phyloP scores from a whole-genome alignment of 2,888 invertebrate genomes.

The Athetis lepigone region DNA sequence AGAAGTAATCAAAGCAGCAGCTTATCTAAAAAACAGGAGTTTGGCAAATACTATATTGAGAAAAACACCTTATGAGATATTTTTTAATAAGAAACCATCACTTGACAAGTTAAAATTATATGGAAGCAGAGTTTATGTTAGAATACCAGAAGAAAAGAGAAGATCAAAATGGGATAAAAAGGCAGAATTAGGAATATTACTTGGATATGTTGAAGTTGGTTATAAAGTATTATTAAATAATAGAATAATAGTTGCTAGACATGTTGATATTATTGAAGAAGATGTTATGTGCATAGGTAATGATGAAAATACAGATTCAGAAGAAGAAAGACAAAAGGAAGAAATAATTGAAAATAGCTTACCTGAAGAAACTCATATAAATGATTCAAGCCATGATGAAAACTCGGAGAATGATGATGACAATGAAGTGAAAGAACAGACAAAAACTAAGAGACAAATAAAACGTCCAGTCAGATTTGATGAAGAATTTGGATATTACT shows the following conservation, averaged over 20 bases:
- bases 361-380: too few relatives aligned
- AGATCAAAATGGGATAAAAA: slow-evolving; percentile 4
- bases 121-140: slow-evolving; percentile 1
- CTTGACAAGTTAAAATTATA: slow-evolving; percentile 25
- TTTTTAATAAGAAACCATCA: slow-evolving; percentile 41
- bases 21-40: slow-evolving; percentile 64
- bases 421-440: too few relatives aligned
- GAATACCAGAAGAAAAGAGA: background rate
- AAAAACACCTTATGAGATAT: slow-evolving; percentile 63
- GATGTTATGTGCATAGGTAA: slow-evolving; percentile 6
- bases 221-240: slow-evolving; percentile 3
- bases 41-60: slow-evolving; percentile 62
- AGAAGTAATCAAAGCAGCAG: too few relatives aligned
- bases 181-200: slow-evolving; percentile 2
- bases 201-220: background rate
- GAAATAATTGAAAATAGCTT: too few relatives aligned
- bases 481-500: too few relatives aligned
- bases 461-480: too few relatives aligned
- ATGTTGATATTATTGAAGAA: slow-evolving; percentile 15
- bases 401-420: too few relatives aligned
- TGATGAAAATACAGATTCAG: background rate
- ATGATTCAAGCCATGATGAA: too few relatives aligned
- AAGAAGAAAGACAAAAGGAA: slow-evolving; percentile 1
- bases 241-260: slow-evolving; percentile 7
- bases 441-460: too few relatives aligned